Percentiles rank a stretch among this genome's conserved stretches.
phyloP scores from a whole-genome alignment of 2,113 vertebrate species.

The Conger conger region DNA sequence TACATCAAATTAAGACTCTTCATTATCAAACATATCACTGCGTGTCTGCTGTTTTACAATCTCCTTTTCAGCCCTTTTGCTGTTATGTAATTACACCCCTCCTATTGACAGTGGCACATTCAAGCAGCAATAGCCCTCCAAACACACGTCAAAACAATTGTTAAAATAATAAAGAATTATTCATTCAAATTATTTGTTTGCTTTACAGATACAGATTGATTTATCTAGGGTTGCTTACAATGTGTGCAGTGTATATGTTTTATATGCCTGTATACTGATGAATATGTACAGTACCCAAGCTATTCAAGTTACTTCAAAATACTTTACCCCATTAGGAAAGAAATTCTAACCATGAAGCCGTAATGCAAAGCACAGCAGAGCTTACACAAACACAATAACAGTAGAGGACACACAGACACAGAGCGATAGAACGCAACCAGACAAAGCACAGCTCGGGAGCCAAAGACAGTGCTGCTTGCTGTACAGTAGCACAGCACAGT shows the following conservation, averaged over 20 bases:
- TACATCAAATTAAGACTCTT: conserved; percentile 28
- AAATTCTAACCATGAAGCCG: not conserved
- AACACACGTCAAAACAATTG: not conserved
- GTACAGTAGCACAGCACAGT: not conserved
- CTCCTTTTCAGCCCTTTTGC: not conserved
- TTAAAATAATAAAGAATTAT: not conserved
- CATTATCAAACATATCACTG: conserved; percentile 18
- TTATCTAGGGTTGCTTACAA: not conserved
- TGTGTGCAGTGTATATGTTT: not conserved
- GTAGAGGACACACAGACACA: not conserved
- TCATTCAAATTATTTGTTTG: not conserved
- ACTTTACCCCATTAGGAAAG: not conserved
- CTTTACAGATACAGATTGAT: not conserved
- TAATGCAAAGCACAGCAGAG: not conserved
- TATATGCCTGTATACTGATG: not conserved
- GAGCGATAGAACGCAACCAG: not conserved
- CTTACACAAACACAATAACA: not conserved
- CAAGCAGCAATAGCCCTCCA: not conserved
- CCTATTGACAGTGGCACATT: not conserved
- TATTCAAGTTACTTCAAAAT: not conserved
- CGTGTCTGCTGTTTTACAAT: not conserved
- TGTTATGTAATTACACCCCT: not conserved
- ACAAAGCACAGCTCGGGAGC: not conserved
- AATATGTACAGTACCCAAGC: not conserved
- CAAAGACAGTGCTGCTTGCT: too few relatives aligned